Evolutionary conservation across 2,113 vertebrate genomes (phyloP).

Genomic region (Nothocercus nigrocapillus): DNA sequence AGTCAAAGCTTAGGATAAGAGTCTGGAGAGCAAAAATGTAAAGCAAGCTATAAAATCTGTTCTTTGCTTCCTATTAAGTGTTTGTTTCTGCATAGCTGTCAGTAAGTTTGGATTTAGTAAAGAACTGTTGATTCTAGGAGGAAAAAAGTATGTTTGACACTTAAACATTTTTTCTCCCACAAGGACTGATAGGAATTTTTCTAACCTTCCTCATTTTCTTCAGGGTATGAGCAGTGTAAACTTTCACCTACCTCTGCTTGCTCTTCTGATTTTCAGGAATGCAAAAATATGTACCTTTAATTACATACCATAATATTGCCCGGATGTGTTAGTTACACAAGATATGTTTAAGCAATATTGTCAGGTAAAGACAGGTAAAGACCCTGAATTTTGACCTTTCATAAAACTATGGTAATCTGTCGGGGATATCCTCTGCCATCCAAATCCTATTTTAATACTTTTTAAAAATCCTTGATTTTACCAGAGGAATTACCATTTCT

Average conservation of each 20-base stretch:
- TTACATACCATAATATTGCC: neutral
- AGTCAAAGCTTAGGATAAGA: neutral
- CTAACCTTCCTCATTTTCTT: neutral
- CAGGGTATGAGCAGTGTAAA: neutral
- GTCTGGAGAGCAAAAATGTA: neutral
- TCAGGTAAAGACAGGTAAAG: neutral
- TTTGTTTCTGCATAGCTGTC: neutral
- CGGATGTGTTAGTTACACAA: slow-evolving; percentile 2
- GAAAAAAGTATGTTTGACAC: neutral
- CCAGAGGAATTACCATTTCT: neutral
- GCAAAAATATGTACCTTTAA: neutral
- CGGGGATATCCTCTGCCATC: neutral
- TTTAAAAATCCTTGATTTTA: neutral
- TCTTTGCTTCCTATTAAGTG: neutral
- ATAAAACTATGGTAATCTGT: neutral
- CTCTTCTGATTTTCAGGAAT: neutral
- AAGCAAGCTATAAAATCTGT: neutral
- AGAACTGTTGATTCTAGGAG: slow-evolving; percentile 5
- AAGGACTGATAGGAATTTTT: neutral
- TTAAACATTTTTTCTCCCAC: neutral
- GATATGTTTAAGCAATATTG: neutral
- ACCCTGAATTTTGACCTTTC: slow-evolving; percentile 20
- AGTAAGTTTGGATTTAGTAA: neutral
- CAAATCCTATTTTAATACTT: slow-evolving; percentile 16
- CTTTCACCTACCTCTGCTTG: slow-evolving; percentile 9